phyloP scores from a whole-genome alignment of 2,888 invertebrate species.

The Ophioninae sp. region DNA sequence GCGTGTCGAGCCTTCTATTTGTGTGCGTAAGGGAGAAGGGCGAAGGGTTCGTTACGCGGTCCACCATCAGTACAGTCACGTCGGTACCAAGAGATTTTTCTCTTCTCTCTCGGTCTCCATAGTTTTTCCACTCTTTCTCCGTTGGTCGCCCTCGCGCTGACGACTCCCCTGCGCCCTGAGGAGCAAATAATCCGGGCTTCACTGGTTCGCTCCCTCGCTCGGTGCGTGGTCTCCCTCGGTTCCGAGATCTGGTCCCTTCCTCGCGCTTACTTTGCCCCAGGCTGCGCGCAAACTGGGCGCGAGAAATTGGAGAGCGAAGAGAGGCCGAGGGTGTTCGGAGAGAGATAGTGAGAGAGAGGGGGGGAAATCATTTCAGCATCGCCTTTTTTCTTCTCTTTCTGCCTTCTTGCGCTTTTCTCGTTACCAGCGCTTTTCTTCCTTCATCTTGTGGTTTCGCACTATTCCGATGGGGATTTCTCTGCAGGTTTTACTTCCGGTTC shows the following conservation, averaged over 20 bases:
- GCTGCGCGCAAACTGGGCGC: constrained; percentile 39
- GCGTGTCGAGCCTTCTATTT: constrained; percentile 5
- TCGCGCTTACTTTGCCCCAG: constrained; percentile 48
- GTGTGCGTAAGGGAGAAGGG: constrained; percentile 3
- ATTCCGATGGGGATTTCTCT: neutral
- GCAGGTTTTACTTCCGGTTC: neutral
- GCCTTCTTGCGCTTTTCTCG: neutral
- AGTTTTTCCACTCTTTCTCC: constrained; percentile 14
- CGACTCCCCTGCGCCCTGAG: constrained; percentile 47
- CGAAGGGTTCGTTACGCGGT: constrained; percentile 59
- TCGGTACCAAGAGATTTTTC: constrained; percentile 58
- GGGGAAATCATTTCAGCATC: constrained; percentile 24
- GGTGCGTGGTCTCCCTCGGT: constrained; percentile 46
- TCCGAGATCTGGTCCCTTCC: constrained; percentile 47
- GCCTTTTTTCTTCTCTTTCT: neutral
- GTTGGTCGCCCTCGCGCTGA: constrained; percentile 27
- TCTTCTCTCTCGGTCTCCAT: constrained; percentile 33
- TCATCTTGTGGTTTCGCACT: neutral
- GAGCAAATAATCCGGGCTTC: constrained; percentile 60
- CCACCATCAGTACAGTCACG: constrained; percentile 49
- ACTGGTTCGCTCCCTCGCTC: constrained; percentile 53
- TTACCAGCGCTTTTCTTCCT: no score
- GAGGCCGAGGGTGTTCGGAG: neutral
- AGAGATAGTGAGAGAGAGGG: neutral
- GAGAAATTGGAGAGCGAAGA: constrained; percentile 2